phyloP scores from a whole-genome alignment of 2,113 vertebrate species.

The Brevimyrus niger region DNA sequence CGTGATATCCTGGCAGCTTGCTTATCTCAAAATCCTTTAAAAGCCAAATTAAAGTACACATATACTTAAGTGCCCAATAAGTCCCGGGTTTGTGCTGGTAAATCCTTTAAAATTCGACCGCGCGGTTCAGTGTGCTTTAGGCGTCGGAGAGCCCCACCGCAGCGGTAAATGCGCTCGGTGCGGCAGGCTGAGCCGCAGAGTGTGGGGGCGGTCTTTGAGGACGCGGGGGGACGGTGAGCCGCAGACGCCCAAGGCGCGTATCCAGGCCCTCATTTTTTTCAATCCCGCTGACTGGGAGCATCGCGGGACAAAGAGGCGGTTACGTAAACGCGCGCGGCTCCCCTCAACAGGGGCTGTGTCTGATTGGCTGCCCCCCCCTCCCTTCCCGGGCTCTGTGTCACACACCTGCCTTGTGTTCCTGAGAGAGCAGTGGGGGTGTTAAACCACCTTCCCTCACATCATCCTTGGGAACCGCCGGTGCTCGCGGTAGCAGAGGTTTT shows the following conservation, averaged over 20 bases:
- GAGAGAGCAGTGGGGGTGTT: not conserved
- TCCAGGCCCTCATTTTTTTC: conserved; percentile 19
- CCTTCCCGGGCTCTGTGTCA: not conserved
- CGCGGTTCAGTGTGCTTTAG: not conserved
- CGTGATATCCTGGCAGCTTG: not conserved
- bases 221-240: not conserved
- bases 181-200: not conserved
- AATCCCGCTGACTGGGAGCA: conserved; percentile 46
- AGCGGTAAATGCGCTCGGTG: not conserved
- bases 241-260: not conserved
- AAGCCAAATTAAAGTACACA: not conserved
- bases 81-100: not conserved
- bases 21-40: not conserved
- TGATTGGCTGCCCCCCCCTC: not conserved
- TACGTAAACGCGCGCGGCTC: conserved; percentile 44
- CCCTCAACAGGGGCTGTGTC: conserved; percentile 23
- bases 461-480: not conserved
- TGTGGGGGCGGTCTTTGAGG: not conserved
- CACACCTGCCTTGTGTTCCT: not conserved
- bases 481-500: not conserved
- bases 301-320: conserved; percentile 44
- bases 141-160: not conserved
- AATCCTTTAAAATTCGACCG: not conserved
- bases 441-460: not conserved
- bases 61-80: not conserved